Evolutionary conservation across 2,888 invertebrate genomes (phyloP).

Genomic region (Yponomeuta sedellus): DNA sequence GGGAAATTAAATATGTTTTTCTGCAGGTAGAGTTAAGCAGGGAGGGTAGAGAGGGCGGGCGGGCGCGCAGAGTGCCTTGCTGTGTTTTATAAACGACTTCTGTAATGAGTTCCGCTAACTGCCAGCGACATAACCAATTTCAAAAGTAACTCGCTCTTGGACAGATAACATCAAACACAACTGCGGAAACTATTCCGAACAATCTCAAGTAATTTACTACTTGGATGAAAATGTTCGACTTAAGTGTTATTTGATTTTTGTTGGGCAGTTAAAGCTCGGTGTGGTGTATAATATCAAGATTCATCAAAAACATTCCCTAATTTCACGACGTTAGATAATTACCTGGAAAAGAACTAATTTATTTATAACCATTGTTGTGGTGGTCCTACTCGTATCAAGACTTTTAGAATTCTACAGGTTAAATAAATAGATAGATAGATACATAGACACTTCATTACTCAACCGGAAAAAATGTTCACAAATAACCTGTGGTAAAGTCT

Average conservation of each 20-base stretch:
- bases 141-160: conserved; percentile 32
- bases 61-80: conserved; percentile 39
- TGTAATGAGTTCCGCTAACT: conserved; percentile 48
- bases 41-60: background rate
- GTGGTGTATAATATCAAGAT: too few relatives aligned
- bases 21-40: background rate
- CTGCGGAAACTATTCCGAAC: conserved; percentile 22
- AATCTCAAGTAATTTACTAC: conserved; percentile 23
- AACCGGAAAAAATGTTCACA: too few relatives aligned
- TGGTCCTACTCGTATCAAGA: too few relatives aligned
- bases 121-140: conserved; percentile 47
- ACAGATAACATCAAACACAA: conserved; percentile 32
- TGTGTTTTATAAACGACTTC: conserved; percentile 51
- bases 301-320: too few relatives aligned
- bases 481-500: too few relatives aligned
- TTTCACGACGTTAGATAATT: too few relatives aligned
- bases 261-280: too few relatives aligned
- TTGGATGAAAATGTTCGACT: background rate
- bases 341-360: too few relatives aligned
- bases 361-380: too few relatives aligned
- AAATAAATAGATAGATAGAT: too few relatives aligned
- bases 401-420: too few relatives aligned
- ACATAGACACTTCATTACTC: too few relatives aligned
- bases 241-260: background rate
- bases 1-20: conserved; percentile 57